A percentile compares a stretch with the other conserved stretches of the same genome.
phyloP scores from a whole-genome alignment of 2,888 invertebrate species.

The Epinotia bilunana region DNA sequence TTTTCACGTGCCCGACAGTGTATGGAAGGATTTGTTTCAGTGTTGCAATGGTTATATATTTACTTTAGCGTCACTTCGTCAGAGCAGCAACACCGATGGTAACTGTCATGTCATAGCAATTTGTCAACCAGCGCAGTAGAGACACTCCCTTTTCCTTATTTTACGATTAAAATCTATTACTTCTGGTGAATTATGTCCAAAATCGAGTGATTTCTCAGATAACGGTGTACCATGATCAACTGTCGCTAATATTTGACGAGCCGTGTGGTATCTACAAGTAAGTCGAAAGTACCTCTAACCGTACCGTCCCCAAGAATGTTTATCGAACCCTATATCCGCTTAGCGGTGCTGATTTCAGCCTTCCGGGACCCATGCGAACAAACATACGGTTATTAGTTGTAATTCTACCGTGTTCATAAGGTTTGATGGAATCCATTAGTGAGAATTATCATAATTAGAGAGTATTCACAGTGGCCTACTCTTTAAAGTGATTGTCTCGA shows the following conservation, averaged over 20 bases:
- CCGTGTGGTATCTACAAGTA: conserved; percentile 32
- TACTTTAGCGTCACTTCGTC: conserved; percentile 5
- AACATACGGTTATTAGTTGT: not conserved
- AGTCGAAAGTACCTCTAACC: conserved; percentile 18
- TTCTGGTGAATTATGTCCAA: conserved; percentile 32
- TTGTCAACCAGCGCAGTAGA: conserved; percentile 36
- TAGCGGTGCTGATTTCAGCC: conserved; percentile 30
- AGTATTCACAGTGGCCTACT: not conserved
- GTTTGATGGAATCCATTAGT: not conserved
- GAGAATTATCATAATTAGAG: not conserved
- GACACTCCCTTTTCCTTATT: conserved; percentile 42
- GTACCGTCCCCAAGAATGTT: conserved; percentile 23
- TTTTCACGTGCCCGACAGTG: not conserved
- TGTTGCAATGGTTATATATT: not conserved
- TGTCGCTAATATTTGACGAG: conserved; percentile 10
- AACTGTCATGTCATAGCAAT: conserved; percentile 44
- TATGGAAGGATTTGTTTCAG: not conserved
- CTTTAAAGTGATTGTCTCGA: conserved; percentile 8
- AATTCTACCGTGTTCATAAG: not conserved
- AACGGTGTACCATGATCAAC: conserved; percentile 31
- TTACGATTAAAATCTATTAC: conserved; percentile 26
- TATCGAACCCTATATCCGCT: conserved; percentile 38
- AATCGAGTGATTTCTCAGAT: conserved; percentile 28
- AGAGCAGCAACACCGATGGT: conserved; percentile 14
- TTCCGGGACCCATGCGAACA: conserved; percentile 26